phyloP scores from a whole-genome alignment of 2,797 vertebrate genomes.

The Synaphobranchus kaupii region DNA sequence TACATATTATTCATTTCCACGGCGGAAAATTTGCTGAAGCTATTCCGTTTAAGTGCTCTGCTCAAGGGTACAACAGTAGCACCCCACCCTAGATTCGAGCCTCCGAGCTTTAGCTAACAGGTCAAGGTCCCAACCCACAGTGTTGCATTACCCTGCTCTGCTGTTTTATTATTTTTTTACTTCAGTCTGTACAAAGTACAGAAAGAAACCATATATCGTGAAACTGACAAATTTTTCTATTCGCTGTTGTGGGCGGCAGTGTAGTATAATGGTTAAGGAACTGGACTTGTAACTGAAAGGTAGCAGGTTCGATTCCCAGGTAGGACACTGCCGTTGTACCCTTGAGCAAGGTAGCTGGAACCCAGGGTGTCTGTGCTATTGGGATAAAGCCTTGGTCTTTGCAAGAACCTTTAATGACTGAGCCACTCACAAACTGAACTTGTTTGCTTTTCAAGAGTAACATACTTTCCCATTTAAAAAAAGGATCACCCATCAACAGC shows the following conservation, averaged over 20 bases:
- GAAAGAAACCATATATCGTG: too few relatives aligned
- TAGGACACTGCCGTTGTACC: too few relatives aligned
- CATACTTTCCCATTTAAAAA: background rate
- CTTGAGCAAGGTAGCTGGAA: too few relatives aligned
- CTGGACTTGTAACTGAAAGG: too few relatives aligned
- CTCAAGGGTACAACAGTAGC: background rate
- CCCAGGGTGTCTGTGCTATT: background rate
- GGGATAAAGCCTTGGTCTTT: too few relatives aligned
- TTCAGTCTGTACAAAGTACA: background rate
- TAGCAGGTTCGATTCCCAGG: too few relatives aligned
- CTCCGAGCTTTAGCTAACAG: background rate
- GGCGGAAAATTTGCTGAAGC: background rate
- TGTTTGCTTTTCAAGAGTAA: background rate
- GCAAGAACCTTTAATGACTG: too few relatives aligned
- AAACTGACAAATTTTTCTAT: too few relatives aligned
- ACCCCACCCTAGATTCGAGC: background rate
- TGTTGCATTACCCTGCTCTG: background rate
- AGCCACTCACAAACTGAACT: background rate
- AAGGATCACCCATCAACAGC: background rate
- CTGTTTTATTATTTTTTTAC: background rate
- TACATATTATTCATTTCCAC: conserved; percentile 1
- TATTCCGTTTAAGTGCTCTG: background rate
- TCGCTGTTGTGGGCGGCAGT: too few relatives aligned
- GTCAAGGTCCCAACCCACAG: background rate
- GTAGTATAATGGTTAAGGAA: too few relatives aligned